Evolutionary conservation across 1,140 invertebrate genomes (phyloP), one percentile per base, ranked within the genome.

Genomic region (Aphelenchoides besseyi): DNA sequence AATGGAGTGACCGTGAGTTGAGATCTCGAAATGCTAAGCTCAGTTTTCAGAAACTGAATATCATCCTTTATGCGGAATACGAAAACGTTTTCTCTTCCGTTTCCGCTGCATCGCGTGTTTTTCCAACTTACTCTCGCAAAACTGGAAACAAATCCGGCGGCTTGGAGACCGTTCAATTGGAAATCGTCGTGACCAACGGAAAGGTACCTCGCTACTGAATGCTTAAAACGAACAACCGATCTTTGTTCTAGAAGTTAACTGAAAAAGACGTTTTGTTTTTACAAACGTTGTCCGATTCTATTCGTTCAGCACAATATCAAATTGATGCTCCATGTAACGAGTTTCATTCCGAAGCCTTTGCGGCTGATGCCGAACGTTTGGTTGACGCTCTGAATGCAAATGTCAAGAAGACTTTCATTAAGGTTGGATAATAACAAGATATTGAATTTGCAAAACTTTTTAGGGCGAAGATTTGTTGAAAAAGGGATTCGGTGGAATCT

Each of bases 401-500:
- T 23, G 37, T 82, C 29, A 32, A 67, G 30, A 74, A 78, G 33
- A 82, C 78, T 16, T 72, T 82, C 12, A 77, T 80, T 41, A 80
- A 72, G 36, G 78, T 77, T 76, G 26, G 12, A n/a, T 28, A 28
- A 32, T 0, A 5, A 0, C 0, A 18, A 3, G 3, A 2, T 30
- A n/a, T 48, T 54, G 5, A 33, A 16, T 23, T 48, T 48, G 12
- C 16, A 33, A n/a, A 5, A 28, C 1, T 30, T 63, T 79, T 59
- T 48, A 82, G 72, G 81, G 81, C 9, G 74, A 83, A 61, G 78
- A 83, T 3, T 68, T 83, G 37, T 28, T 35, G 2, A 52, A 61
- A 8, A 37, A 70, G 33, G 82, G 82, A 9, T 83, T 83, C 64
- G 82, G 82, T 0, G 87, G 92, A 26, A 89, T 95, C 35, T 94